Evolutionary conservation across 2,797 vertebrate genomes (phyloP).

Genomic region (Allobates femoralis): DNA sequence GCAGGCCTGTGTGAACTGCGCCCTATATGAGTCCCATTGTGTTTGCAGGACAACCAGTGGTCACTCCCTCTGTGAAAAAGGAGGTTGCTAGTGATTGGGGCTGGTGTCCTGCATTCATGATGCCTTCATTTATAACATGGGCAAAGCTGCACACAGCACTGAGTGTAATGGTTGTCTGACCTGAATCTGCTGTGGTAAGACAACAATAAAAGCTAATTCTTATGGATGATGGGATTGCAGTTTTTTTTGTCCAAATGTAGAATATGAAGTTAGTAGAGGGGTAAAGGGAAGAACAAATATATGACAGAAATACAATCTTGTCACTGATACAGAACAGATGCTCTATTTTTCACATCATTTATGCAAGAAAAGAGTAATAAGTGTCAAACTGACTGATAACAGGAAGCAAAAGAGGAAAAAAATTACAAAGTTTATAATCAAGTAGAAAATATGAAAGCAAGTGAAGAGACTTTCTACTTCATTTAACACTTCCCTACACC

Average conservation of each 20-base stretch:
- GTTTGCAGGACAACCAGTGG: too few species aligned
- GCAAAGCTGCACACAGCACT: too few species aligned
- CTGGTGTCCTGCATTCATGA: too few species aligned
- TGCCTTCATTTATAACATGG: too few species aligned
- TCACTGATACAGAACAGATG: slow-evolving; percentile 55
- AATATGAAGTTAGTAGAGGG: neutral
- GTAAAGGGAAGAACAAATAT: slow-evolving; percentile 1
- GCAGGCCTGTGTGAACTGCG: too few species aligned
- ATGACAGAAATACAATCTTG: slow-evolving; percentile 28
- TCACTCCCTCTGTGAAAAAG: too few species aligned
- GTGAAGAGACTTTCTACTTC: neutral
- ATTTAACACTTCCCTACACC: neutral
- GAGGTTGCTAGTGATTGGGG: too few species aligned
- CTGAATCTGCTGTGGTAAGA: too few species aligned
- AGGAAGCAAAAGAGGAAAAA: slow-evolving; percentile 26
- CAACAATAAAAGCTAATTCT: neutral
- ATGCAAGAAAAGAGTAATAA: slow-evolving; percentile 48
- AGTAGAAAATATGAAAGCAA: neutral
- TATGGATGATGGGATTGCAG: neutral
- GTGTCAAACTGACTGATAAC: slow-evolving; percentile 53
- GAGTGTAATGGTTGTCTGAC: too few species aligned
- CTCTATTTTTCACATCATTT: slow-evolving; percentile 29
- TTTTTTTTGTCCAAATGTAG: too few species aligned
- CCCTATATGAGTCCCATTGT: too few species aligned
- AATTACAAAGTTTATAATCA: slow-evolving; percentile 23